These are phyloP conservation scores for Cheilosia vulpina DNA, from an alignment of 2,888 invertebrate genomes.

Conservation along the genomic window DNA sequence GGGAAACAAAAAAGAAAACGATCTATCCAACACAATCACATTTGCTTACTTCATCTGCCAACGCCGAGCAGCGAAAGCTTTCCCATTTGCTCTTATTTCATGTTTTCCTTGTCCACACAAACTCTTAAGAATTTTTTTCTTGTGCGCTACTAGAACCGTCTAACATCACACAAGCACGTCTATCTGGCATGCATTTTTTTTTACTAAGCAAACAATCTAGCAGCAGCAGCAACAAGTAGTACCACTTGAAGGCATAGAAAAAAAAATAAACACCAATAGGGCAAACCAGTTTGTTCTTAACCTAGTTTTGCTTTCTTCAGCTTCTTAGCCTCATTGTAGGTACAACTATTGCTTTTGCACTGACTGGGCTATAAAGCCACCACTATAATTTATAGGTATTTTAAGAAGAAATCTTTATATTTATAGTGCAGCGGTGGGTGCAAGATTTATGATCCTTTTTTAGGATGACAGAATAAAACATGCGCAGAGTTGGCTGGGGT, in stretches of 20 bases:
- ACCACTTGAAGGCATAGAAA: slow-evolving; percentile 55
- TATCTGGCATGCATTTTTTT: slow-evolving; percentile 32
- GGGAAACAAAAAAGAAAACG: slow-evolving; percentile 4
- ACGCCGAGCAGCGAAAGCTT: slow-evolving; percentile 52
- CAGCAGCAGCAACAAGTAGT: slow-evolving; percentile 21
- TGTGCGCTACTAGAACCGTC: slow-evolving; percentile 23
- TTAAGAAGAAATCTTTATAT: slow-evolving; percentile 22
- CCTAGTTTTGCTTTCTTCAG: slow-evolving; percentile 73
- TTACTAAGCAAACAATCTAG: slow-evolving; percentile 16
- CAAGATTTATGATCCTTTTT: slow-evolving; percentile 30
- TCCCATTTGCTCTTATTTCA: slow-evolving; percentile 69
- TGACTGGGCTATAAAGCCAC: slow-evolving; percentile 15
- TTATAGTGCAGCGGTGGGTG: slow-evolving; percentile 9
- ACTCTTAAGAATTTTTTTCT: slow-evolving; percentile 31
- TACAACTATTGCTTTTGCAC: slow-evolving; percentile 20
- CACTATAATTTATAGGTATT: slow-evolving; percentile 10
- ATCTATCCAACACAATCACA: slow-evolving; percentile 26
- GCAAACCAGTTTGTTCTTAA: slow-evolving; percentile 75
- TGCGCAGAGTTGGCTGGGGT: neutral
- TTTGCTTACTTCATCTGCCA: slow-evolving; percentile 33
- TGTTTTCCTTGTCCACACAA: slow-evolving; percentile 20
- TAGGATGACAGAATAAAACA: neutral
- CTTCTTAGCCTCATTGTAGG: slow-evolving; percentile 55
- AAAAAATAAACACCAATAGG: slow-evolving; percentile 62
- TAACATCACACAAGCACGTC: slow-evolving; percentile 30